Evolutionary conservation across 2,797 vertebrate genomes (phyloP), one percentile per base, ranked within the genome.

Genomic region (Synaphobranchus kaupii): DNA sequence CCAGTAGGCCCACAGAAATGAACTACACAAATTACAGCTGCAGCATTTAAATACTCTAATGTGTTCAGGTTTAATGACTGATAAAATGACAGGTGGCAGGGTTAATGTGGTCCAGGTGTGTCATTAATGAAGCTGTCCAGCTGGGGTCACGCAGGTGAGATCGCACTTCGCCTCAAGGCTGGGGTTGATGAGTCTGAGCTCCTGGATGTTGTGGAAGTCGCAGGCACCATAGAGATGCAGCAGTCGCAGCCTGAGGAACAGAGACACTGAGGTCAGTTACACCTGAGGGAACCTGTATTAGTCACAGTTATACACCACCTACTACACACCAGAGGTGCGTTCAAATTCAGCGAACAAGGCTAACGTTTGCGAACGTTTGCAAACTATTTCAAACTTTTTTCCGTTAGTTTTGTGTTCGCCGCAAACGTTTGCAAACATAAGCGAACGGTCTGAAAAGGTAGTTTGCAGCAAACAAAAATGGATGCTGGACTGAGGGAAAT

Each of bases 151-250:
- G 68, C 78, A 81, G 85, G 78, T 85, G 25, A 90, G 86, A 7
- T 93, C 92, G 76, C 91, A 87, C 90, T 93, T 92, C 76, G 91
- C 20, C 86, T 91, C 87, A 5, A 90, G 22, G 17, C 15, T 88
- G 88, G 90, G 89, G 34, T 90, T 92, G 56, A 91, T 82, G 84
- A 90, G 80, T 91, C 92, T 90, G 87, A 91, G 86, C 82, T 89
- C 90, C 8, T 89, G 87, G 34, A 90, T n/a, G 82, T 90, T 85
- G 78, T 56, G 85, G 88, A 88, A 86, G 44, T 93, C 86, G 1
- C 0, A 13, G 47, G 92, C 95, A 47, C 84, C 87, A 60, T 90
- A 94, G 0, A 93, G 86, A 88, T 93, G 91, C 88, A 95, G 71
- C 25, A 90, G 88, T 80, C 92, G 94, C 54, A 92, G 52, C 81